A percentile compares a stretch with the other conserved stretches of the same genome.
phyloP scores from a whole-genome alignment of 2,113 vertebrate species.

The rabbit (Oryctolagus cuniculus) region mOryCun1.1 NC_091441.1:42887501-42888000 shows the following conservation, averaged over 20 bases:
- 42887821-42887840: constrained; percentile 74
- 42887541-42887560: constrained; percentile 34
- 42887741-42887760: not conserved
- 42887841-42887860: not conserved
- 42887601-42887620: not conserved
- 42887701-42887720: constrained; percentile 3
- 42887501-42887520: not conserved
- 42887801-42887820: constrained; percentile 67
- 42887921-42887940: constrained; percentile 74
- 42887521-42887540: constrained; percentile 23
- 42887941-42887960: constrained; percentile 78
- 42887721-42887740: constrained; percentile 18
- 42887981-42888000: constrained; percentile 85
- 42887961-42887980: constrained; percentile 83
- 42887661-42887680: not conserved
- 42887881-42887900: constrained; percentile 86
- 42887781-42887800: constrained; percentile 48
- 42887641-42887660: constrained; percentile 32
- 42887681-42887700: constrained; percentile 15
- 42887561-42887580: constrained; percentile 45
- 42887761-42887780: constrained; percentile 8
- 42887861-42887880: constrained; percentile 61
- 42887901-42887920: constrained; percentile 79
- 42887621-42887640: not conserved
- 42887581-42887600: not conserved